Percentiles rank a stretch among this genome's conserved stretches.
phyloP scores from a whole-genome alignment of 2,113 vertebrate species.

The Vicugna pacos region DNA sequence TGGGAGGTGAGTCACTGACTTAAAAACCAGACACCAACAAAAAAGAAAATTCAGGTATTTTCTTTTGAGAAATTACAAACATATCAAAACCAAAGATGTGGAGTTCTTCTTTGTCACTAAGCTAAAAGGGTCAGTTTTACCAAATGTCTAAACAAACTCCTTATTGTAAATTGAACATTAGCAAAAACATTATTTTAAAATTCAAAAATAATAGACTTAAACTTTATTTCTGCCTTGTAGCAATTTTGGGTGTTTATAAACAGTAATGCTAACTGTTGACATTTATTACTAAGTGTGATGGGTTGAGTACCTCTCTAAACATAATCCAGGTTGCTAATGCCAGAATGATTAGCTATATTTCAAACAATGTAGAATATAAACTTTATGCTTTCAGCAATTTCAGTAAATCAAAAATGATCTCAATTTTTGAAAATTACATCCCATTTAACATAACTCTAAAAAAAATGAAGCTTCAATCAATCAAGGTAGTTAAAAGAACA shows the following conservation, averaged over 20 bases:
- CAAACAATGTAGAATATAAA: slow-evolving; percentile 37
- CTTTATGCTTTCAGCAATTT: slow-evolving; percentile 29
- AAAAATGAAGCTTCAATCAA: slow-evolving; percentile 56
- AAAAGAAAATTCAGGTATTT: neutral
- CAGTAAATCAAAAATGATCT: slow-evolving; percentile 45
- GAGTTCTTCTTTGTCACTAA: slow-evolving; percentile 5
- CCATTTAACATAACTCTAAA: slow-evolving; percentile 40
- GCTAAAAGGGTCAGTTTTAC: neutral
- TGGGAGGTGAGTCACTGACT: neutral
- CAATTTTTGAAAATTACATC: slow-evolving; percentile 44
- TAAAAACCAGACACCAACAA: neutral
- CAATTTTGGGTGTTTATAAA: neutral
- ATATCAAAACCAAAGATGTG: neutral
- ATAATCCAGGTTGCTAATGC: neutral
- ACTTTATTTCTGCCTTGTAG: neutral
- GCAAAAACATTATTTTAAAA: slow-evolving; percentile 7
- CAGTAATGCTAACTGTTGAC: neutral
- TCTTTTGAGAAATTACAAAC: slow-evolving; percentile 25
- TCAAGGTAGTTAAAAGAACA: slow-evolving; percentile 69
- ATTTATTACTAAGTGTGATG: neutral
- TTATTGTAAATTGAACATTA: neutral
- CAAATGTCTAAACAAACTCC: neutral
- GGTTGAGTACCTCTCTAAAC: neutral
- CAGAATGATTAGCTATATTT: neutral
- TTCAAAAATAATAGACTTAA: neutral